phyloP scores from a whole-genome alignment of 1,140 invertebrate genomes.

The Dysdera silvatica region DNA sequence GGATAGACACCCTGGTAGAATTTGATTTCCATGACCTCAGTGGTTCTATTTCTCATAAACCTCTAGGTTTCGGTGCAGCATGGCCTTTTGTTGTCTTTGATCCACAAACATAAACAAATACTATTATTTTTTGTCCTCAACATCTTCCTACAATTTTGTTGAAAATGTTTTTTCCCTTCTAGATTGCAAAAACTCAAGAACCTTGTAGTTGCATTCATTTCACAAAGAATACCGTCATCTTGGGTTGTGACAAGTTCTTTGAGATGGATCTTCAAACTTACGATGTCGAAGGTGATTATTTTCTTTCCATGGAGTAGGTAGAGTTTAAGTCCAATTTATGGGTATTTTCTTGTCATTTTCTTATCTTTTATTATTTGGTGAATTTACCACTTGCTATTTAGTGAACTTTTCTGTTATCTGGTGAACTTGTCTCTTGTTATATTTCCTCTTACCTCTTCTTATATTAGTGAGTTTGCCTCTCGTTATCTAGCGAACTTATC shows the following conservation, averaged over 20 bases:
- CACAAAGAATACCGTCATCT: slow-evolving; percentile 58
- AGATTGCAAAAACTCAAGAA: slow-evolving; percentile 60
- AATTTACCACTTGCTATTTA: neutral
- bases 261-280: slow-evolving; percentile 64
- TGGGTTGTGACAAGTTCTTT: slow-evolving; percentile 70
- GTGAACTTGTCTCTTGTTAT: neutral
- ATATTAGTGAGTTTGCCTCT: neutral
- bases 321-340: neutral
- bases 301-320: neutral
- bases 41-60: no score
- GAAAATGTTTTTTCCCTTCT: no score
- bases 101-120: no score
- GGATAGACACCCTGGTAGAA: no score
- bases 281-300: slow-evolving; percentile 52
- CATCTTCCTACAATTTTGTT: no score
- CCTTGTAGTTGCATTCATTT: slow-evolving; percentile 67
- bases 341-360: neutral
- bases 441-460: neutral
- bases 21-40: no score
- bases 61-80: no score
- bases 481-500: neutral
- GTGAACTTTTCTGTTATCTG: neutral
- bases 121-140: no score
- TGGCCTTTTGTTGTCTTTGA: no score
- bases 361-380: neutral